Evolutionary conservation across 1,140 invertebrate species (phyloP), one percentile per base, ranked within the genome.

Genomic region (Pseudomyrmex gracilis): DNA sequence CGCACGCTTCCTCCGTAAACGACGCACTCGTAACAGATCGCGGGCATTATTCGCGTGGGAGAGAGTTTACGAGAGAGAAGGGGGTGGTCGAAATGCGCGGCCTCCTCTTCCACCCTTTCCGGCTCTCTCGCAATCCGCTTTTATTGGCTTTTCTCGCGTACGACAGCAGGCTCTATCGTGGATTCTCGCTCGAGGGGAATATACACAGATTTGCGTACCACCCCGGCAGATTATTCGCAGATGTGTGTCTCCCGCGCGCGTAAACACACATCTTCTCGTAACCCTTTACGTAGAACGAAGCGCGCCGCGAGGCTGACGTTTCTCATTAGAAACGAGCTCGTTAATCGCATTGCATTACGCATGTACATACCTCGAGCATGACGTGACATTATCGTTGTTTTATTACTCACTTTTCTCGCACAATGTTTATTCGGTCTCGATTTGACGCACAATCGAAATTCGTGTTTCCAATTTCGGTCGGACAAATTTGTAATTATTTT

Each of bases 281-380:
- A 70, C 53, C 20, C 76, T 68, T 57, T 47, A 13, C 53, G 43
- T 55, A 49, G 53, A 71, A 58, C 43, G 67, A 51, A 73, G 51
- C 24, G 49, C 20, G 15, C 34, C 13, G 51, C 55, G 57, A 20
- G 34, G 45, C 63, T 77, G 74, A 55, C 55, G 20, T 60, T 49
- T 80, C 53, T 71, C 76, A 15, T 68, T 78, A 78, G 64, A 47
- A 57, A 78, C 76, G 76, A 70, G 76, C 76, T 80, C 76, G 76
- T 80, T 80, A 34, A 80, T 80, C 66, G 22, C n/a, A 13, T 68
- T 67, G 17, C 49, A 57, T 78, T 74, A 64, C 43, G 43, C 47
- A 61, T 34, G 43, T 61, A 61, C 63, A 43, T 8, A 10, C 12
- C 17, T 10, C 17, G 55, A 9, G 24, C 74, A 20, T 24, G 10